Conservation (phyloP, 2,888 invertebrate species). For the Microctonus brassicae region DNA sequence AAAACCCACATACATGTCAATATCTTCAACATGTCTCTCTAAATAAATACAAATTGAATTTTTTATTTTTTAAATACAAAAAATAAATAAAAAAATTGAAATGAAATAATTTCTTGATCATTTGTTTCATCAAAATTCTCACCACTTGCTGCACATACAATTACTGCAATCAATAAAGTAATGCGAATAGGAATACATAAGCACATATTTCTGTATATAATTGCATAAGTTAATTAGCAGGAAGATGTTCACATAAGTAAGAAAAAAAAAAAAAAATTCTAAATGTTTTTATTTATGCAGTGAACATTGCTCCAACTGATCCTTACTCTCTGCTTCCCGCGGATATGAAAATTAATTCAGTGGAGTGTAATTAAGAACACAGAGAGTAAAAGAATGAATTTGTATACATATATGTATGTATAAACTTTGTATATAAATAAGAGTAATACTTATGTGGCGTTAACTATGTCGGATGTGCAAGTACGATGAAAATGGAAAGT, state of each 20-base stretch:
- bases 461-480: conserved; percentile 54
- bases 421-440: conserved; percentile 47
- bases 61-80: too few relatives aligned
- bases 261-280: conserved; percentile 23
- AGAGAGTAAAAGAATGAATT: neutral
- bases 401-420: conserved; percentile 42
- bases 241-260: conserved; percentile 24
- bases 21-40: neutral
- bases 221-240: conserved; percentile 49
- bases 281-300: neutral
- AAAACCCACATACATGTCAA: neutral
- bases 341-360: conserved; percentile 42
- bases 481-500: conserved; percentile 61
- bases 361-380: neutral
- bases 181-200: too few relatives aligned
- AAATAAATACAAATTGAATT: neutral
- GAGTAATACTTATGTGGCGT: conserved; percentile 41
- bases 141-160: conserved; percentile 33
- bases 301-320: neutral
- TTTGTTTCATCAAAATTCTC: neutral
- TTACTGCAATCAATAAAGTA: conserved; percentile 53
- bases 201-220: conserved; percentile 39
- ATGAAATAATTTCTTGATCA: neutral
- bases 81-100: too few relatives aligned
- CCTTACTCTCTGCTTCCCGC: conserved; percentile 37